Evolutionary conservation across 2,797 vertebrate genomes (phyloP), one percentile per base, ranked within the genome.

Genomic region (Sebastes steindachneri): DNA sequence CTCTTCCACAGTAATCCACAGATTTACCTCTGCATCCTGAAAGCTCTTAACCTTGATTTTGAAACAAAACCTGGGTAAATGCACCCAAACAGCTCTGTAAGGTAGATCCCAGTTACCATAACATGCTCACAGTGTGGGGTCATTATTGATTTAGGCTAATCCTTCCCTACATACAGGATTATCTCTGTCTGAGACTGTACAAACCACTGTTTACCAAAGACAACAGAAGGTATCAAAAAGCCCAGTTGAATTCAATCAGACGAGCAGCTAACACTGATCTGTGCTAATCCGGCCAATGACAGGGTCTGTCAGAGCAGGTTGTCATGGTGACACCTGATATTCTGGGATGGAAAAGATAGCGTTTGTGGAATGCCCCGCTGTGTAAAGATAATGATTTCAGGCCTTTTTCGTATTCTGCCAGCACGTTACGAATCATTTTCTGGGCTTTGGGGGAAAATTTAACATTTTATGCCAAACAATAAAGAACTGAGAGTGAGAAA

Each of bases 111-210:
- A 62, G 74, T 37, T 28, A 58, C 72, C 67, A 55, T 57, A 73
- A 68, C 70, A 77, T 81, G 71, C 83, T 78, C 78, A 23, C 57
- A 35, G 41, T 81, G 85, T 87, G 68, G 58, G 85, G 86, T 87
- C 84, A 75, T 85, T 89, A 91, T 92, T 89, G 91, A 93, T 92
- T 87, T 67, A 77, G 67, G 31, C 78, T 90, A 89, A 94, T 91
- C 88, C 86, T 59, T 73, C 77, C 71, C 69, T 15, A n/a, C 75
- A 81, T 76, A 65, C 58, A 74, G 89, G 92, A 92, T 95, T 90
- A 93, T 85, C 86, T 80, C 35, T 25, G 59, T 65, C 72, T 66
- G 75, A 88, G 77, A 87, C 83, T 65, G 80, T 80, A 81, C 85
- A 88, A 85, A 79, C 78, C 81, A 29, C 65, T 91, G 79, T 91